Evolutionary conservation across 2,888 invertebrate genomes (phyloP), one percentile per base, ranked within the genome.

Genomic region (Trachelus stipa): DNA sequence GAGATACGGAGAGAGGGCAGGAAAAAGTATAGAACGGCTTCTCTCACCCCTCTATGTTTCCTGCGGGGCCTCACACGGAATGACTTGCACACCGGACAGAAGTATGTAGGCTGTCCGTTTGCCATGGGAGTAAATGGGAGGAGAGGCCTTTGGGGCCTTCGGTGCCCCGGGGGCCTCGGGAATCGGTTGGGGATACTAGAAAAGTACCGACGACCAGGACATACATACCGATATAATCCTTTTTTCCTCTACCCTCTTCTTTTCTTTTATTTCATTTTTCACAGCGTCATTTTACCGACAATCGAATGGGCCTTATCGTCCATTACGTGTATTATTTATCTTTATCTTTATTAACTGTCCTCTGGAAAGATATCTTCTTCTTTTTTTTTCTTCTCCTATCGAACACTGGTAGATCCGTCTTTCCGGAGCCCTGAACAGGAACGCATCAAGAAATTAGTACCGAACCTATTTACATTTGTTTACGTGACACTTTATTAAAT

Each of bases 61-160:
- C 40, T 56, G 56, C 23, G 56, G 56, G 23, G 56, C 56, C 56
- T 56, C 56, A 56, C 56, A 23, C 15, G 23, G 56, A 23, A 56
- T 56, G 56, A 56, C 56, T 56, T 56, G 77, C 73, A 69, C 77
- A 35, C 77, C 74, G 73, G 35, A 69, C 68, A 73, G 73, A 77
- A 77, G 69, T 77, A 77, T 77, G 77, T 77, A 73, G 74, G 73
- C 77, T 77, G 77, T 77, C 77, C 74, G 74, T 74, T 33, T 56
- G 56, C 56, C 23, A 56, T 56, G 23, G 56, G 56, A 56, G 56
- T 56, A 56, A 56, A 56, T 56, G 56, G 56, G 56, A 56, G 56
- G 56, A 56, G 56, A 56, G 56, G 56, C 56, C 56, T 56, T 56
- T 56, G 56, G 56, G 56, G 56, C 56, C 56, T 56, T 23, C 56